Base-by-base conservation (phyloP, 2,888 invertebrate genomes). In the Himalopsyche japonica region DNA sequence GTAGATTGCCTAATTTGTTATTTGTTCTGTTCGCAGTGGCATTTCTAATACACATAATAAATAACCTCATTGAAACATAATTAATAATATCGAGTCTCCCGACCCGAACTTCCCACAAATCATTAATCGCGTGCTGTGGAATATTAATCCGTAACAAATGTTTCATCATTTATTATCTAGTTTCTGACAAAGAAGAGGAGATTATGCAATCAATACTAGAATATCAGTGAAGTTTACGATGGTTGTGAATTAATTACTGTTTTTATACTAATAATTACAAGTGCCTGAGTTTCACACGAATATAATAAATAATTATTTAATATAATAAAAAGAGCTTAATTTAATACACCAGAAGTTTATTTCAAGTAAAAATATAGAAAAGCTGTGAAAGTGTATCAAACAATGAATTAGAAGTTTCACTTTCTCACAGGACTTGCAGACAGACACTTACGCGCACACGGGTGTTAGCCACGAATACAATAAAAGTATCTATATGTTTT, bases 131-230 rank as follows among this genome's bases (percentile, higher is more conserved):
- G 81, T 81, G 81, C 70, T 81, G 47, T 47, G 47, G 81, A 81
- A 76, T 81, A 81, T 81, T 81, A 81, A 81, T 81, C 81, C 81
- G 43, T 30, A 76, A 81, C 81, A 81, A 81, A 81, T 34, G 70
- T 76, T 47, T 47, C 76, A 76, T 76, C 81, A 64, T 70, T 81
- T 81, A 81, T 81, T 57, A 57, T 57, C 57, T 57, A 57, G 57
- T 20, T 57, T 57, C 57, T 57, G 57, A 24, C 57, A 57, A 24
- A 24, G 57, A 24, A 57, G 57, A 57, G 57, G 57, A 24, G 57
- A 57, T 57, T 57, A 57, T 57, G 57, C 57, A 57, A 57, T 57
- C 57, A 57, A 57, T 57, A 57, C 57, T 57, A 24, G 57, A 57
- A 24, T 57, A 57, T 20, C 57, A 20, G 57, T 20, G 57, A 57